Evolutionary conservation across 2,113 vertebrate genomes (phyloP).

Genomic region (Pachyramphus minor): DNA sequence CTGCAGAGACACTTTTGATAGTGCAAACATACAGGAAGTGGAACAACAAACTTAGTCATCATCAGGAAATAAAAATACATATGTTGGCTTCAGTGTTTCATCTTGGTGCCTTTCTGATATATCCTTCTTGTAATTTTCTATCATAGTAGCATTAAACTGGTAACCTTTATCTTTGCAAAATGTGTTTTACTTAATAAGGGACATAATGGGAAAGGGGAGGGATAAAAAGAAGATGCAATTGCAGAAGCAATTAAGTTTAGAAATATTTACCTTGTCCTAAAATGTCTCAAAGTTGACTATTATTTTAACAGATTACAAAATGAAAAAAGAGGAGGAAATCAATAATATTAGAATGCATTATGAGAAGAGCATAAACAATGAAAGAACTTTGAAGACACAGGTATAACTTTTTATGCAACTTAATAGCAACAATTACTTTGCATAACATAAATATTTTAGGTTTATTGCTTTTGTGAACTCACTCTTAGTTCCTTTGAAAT

Average conservation of each 20-base stretch:
- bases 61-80: background rate
- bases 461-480: background rate
- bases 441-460: background rate
- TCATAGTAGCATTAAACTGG: background rate
- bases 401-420: slow-evolving; percentile 59
- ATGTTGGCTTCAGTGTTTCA: background rate
- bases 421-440: background rate
- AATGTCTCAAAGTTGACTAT: background rate
- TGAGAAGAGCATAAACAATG: slow-evolving; percentile 88
- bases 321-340: slow-evolving; percentile 84
- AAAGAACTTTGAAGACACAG: slow-evolving; percentile 96
- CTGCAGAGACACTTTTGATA: background rate
- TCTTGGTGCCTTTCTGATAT: background rate
- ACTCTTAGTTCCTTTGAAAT: background rate
- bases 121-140: background rate
- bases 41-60: background rate
- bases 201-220: background rate
- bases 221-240: background rate
- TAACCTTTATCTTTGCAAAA: background rate
- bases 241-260: background rate
- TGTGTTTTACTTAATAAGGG: background rate
- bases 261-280: background rate
- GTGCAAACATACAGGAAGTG: background rate
- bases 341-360: slow-evolving; percentile 82
- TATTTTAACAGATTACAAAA: slow-evolving; percentile 77